Conservation (phyloP, 2,888 invertebrate genomes). For the Timema podura region DNA sequence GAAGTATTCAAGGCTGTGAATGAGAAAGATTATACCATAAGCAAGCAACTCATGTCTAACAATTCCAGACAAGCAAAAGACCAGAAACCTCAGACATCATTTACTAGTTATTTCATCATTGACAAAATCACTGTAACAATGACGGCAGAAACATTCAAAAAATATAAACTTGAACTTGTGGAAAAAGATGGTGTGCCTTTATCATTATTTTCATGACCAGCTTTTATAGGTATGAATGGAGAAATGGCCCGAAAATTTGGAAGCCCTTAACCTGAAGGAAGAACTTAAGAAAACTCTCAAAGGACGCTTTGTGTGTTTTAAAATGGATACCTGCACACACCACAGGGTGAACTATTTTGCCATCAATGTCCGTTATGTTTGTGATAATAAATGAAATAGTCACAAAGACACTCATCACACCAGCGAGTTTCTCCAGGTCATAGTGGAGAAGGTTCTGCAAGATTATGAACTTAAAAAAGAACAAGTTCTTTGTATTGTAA, state of each 20-base stretch:
- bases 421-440: not conserved
- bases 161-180: not conserved
- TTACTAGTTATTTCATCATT: constrained; percentile 4
- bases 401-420: constrained; percentile 9
- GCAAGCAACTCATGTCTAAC: not conserved
- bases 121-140: not conserved
- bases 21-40: not conserved
- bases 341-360: no score
- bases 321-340: no score
- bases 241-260: constrained; percentile 9
- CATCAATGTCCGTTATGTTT: not conserved
- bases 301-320: no score
- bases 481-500: constrained; percentile 4
- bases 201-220: constrained; percentile 1
- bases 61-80: constrained; percentile 1
- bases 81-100: not conserved
- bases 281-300: not conserved
- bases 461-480: constrained; percentile 10
- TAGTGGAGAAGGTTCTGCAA: constrained; percentile 9
- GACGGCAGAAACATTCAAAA: not conserved
- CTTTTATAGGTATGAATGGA: constrained; percentile 4
- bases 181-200: not conserved
- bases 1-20: constrained; percentile 9
- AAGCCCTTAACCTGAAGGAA: not conserved
- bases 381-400: not conserved